These are phyloP conservation scores for Oscarella lobularis DNA, from an alignment of 37 sponge, comb jelly and placozoan species.

Conservation along the genomic window DNA sequence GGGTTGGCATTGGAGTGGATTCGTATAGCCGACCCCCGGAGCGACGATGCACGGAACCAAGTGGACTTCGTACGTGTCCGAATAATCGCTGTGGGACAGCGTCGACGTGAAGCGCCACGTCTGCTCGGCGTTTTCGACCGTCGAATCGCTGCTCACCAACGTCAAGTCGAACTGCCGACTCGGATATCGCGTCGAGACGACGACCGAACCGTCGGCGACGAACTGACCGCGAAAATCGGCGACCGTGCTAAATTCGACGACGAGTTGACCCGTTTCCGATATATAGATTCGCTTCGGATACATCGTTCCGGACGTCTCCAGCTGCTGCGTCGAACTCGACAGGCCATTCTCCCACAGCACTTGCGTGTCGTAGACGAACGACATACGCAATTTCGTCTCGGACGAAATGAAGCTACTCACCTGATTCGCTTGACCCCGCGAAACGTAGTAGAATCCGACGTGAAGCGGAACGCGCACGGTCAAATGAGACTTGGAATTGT, in stretches of 20 bases:
- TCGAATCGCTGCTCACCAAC: not conserved
- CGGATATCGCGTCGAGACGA: not conserved
- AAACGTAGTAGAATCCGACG: not conserved
- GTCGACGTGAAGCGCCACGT: not conserved
- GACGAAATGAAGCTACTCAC: not conserved
- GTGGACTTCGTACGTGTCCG: not conserved
- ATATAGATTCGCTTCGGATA: not conserved
- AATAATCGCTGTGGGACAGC: not conserved
- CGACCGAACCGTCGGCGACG: not conserved
- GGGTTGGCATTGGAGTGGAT: not conserved
- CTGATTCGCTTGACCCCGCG: not conserved
- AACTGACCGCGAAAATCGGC: not conserved
- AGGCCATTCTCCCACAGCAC: not conserved
- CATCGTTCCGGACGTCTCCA: not conserved
- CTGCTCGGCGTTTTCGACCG: not conserved
- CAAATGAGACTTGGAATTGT: not conserved
- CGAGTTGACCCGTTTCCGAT: not conserved
- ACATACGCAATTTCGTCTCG: not conserved
- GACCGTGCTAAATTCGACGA: not conserved
- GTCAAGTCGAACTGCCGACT: not conserved
- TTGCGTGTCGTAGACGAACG: not conserved
- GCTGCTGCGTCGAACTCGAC: not conserved
- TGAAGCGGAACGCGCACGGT: not conserved
- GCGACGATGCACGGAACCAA: not conserved
- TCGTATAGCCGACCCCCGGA: not conserved